phyloP scores from a whole-genome alignment of 2,888 invertebrate genomes.

The Caenorhabditis japonica region DNA sequence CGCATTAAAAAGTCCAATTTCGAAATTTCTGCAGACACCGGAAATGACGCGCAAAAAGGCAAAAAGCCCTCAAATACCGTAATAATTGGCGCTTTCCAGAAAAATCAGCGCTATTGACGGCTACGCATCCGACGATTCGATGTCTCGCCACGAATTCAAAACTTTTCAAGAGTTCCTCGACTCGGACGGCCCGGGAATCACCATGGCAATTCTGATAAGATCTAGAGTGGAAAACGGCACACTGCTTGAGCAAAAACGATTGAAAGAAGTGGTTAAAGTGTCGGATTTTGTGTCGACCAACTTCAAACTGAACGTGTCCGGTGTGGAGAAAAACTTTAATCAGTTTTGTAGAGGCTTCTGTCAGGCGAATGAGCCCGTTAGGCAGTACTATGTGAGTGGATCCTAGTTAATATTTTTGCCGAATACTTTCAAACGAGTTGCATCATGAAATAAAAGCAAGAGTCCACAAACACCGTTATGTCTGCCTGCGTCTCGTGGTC shows the following conservation, averaged over 20 bases:
- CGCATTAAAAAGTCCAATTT: no score
- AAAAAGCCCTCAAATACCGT: no score
- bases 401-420: no score
- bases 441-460: no score
- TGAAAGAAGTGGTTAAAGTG: constrained; percentile 49
- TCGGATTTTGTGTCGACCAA: constrained; percentile 46
- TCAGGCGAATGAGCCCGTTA: constrained; percentile 70
- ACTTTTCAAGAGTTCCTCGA: constrained; percentile 62
- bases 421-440: no score
- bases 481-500: no score
- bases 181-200: constrained; percentile 63
- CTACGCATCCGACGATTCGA: constrained; percentile 52
- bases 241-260: constrained; percentile 24
- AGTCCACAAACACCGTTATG: no score
- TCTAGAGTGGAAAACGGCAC: constrained; percentile 53
- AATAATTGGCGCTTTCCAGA: constrained; percentile 16
- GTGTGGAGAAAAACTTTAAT: constrained; percentile 52
- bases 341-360: constrained; percentile 71
- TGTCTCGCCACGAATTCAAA: constrained; percentile 48
- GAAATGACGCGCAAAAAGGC: background rate
- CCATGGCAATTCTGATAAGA: constrained; percentile 56
- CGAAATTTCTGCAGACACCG: no score
- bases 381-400: constrained; percentile 54
- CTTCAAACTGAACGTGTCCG: constrained; percentile 49
- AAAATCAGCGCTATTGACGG: constrained; percentile 57